Evolutionary conservation across 2,888 invertebrate species (phyloP).

Genomic region (Dynastes tityus): DNA sequence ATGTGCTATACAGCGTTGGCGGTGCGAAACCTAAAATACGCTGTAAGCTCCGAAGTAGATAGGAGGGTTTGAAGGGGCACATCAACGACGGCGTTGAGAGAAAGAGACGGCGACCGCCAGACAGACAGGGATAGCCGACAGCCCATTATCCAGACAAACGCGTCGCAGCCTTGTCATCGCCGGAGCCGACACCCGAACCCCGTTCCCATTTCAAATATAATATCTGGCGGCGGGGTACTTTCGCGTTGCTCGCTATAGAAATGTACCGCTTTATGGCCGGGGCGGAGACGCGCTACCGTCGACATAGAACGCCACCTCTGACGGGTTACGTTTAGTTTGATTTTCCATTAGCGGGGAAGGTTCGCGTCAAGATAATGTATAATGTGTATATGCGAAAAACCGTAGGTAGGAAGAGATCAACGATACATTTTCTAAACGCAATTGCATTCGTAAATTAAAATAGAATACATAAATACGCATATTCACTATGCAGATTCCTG

Average conservation of each 20-base stretch:
- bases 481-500: too few species aligned
- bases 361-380: constrained; percentile 37
- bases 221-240: constrained; percentile 40
- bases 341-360: constrained; percentile 47
- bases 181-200: constrained; percentile 60
- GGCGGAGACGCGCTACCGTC: constrained; percentile 37
- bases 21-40: constrained; percentile 17
- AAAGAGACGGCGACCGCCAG: constrained; percentile 40
- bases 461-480: background rate
- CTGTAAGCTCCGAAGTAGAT: constrained; percentile 17
- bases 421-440: background rate
- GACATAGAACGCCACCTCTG: constrained; percentile 26
- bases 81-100: constrained; percentile 53
- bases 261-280: constrained; percentile 46
- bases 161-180: constrained; percentile 63
- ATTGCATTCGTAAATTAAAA: constrained; percentile 29
- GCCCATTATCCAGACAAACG: constrained; percentile 64
- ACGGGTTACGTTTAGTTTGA: constrained; percentile 50
- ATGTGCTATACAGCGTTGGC: background rate
- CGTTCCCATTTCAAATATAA: constrained; percentile 50
- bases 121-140: constrained; percentile 56
- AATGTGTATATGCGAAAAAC: constrained; percentile 21
- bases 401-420: background rate
- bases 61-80: constrained; percentile 32
- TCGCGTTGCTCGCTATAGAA: constrained; percentile 47